Percentiles rank a stretch among this genome's conserved stretches.
Evolutionary conservation across 1,140 invertebrate genomes (phyloP).

Genomic region (Zaprionus gabonicus): DNA sequence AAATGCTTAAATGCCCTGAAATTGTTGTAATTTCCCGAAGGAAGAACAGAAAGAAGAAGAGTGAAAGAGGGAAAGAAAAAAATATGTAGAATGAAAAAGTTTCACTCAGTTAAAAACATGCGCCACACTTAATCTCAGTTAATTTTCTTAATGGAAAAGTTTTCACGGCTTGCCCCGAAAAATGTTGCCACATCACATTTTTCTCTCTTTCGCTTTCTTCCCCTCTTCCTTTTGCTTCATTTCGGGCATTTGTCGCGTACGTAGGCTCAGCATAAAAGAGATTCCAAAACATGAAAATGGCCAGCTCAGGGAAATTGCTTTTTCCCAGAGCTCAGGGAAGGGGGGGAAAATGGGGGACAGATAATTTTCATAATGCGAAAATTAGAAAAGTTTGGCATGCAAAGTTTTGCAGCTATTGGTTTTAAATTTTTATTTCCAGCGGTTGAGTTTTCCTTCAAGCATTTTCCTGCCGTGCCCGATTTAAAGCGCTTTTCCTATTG

Average conservation of each 20-base stretch:
- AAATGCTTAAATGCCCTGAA: constrained; percentile 79
- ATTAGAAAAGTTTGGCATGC: constrained; percentile 73
- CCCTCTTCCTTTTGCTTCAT: constrained; percentile 6
- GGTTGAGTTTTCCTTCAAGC: not conserved
- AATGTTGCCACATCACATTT: constrained; percentile 37
- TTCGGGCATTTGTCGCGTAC: constrained; percentile 37
- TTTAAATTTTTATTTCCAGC: constrained; percentile 60
- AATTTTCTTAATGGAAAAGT: constrained; percentile 82
- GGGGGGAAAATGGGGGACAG: constrained; percentile 31
- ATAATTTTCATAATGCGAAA: constrained; percentile 80
- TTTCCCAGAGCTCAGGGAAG: constrained; percentile 27
- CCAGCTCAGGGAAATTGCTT: constrained; percentile 56
- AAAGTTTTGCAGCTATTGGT: constrained; percentile 41
- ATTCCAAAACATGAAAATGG: constrained; percentile 14
- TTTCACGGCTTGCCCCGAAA: constrained; percentile 54
- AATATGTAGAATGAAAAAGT: constrained; percentile 26
- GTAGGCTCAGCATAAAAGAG: constrained; percentile 15
- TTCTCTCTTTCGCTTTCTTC: constrained; percentile 28
- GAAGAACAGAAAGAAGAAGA: not conserved
- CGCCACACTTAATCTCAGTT: constrained; percentile 79
- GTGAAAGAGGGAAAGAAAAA: not conserved
- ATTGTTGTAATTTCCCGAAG: constrained; percentile 64
- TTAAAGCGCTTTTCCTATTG: constrained; percentile 63
- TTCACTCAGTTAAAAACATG: constrained; percentile 54
- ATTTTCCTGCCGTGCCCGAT: constrained; percentile 1